Percentiles rank a stretch among this genome's conserved stretches.
Evolutionary conservation across 2,888 invertebrate species (phyloP).

Genomic region (Latrodectus elegans): DNA sequence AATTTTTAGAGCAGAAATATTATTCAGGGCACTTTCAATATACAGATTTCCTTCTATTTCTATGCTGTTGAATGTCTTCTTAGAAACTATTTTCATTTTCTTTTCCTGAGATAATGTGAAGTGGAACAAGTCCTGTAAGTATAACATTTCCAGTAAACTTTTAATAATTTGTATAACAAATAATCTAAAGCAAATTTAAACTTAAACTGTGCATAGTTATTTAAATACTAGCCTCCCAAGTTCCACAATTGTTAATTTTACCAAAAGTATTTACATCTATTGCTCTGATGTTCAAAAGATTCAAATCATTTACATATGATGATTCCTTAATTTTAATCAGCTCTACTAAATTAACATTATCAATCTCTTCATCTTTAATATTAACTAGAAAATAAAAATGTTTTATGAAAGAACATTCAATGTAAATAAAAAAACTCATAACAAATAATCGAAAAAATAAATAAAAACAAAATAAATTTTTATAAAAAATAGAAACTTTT

Average conservation of each 20-base stretch:
- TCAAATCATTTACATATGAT: background rate
- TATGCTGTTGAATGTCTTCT: background rate
- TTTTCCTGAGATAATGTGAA: too few species aligned
- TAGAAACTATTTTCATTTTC: background rate
- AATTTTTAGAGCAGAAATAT: background rate
- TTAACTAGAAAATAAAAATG: background rate
- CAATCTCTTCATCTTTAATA: background rate
- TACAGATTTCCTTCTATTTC: slow-evolving; percentile 18
- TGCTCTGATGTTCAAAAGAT: background rate
- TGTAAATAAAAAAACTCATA: background rate
- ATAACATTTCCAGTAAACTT: background rate
- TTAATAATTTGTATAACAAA: background rate
- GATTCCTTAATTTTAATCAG: background rate
- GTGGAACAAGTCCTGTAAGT: too few species aligned
- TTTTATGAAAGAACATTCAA: background rate
- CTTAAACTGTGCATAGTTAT: background rate
- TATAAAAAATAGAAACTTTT: background rate
- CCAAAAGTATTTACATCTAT: slow-evolving; percentile 18
- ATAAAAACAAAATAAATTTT: too few species aligned
- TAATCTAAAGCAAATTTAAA: background rate
- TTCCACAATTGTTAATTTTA: slow-evolving; percentile 22
- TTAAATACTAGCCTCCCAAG: slow-evolving; percentile 4
- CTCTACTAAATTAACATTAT: slow-evolving; percentile 21
- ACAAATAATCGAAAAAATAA: background rate
- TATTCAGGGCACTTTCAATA: slow-evolving; percentile 20